These are phyloP conservation scores for Hydropotes inermis DNA, from an alignment of 2,113 vertebrate genomes.

Conservation along the genomic window DNA sequence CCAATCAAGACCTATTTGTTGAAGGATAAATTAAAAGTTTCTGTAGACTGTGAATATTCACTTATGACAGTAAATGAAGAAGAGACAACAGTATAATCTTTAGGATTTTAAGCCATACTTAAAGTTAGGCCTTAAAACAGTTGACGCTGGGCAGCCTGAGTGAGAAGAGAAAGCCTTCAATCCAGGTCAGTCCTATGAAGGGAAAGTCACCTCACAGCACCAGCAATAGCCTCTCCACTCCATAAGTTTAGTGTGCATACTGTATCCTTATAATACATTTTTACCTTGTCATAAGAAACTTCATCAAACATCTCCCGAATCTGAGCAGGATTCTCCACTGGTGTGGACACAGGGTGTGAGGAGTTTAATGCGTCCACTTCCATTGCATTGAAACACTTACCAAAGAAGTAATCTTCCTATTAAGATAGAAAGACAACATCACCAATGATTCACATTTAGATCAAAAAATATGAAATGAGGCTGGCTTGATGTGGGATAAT, in stretches of 20 bases:
- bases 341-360: slow-evolving; percentile 90
- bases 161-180: background rate
- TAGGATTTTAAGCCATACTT: background rate
- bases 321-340: slow-evolving; percentile 89
- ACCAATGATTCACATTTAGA: background rate
- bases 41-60: background rate
- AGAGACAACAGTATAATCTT: background rate
- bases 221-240: background rate
- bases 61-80: background rate
- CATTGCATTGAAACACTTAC: slow-evolving; percentile 91
- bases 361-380: slow-evolving; percentile 91
- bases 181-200: too few species aligned
- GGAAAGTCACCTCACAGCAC: background rate
- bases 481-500: background rate
- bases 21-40: background rate
- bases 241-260: background rate
- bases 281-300: slow-evolving; percentile 94
- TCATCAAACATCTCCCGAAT: slow-evolving; percentile 95
- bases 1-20: background rate
- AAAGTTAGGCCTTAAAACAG: background rate
- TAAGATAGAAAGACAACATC: background rate
- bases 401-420: slow-evolving; percentile 90
- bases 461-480: background rate
- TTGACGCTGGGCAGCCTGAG: background rate
- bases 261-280: background rate